Evolutionary conservation across 2,113 vertebrate species (phyloP).

Genomic region (Mystacornis crossleyi): DNA sequence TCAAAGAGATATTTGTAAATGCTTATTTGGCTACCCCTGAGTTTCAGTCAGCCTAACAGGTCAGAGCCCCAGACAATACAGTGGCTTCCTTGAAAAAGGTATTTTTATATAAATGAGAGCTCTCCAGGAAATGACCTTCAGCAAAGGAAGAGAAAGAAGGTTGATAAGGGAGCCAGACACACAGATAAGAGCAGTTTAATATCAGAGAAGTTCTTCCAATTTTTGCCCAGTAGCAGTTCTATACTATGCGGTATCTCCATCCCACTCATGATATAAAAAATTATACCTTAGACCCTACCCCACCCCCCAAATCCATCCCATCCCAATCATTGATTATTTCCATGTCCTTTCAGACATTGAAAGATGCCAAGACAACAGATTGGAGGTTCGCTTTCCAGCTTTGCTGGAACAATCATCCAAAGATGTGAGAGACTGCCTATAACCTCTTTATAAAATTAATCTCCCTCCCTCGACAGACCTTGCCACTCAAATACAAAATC

Average conservation of each 20-base stretch:
- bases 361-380: neutral
- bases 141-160: neutral
- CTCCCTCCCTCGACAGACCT: neutral
- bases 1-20: neutral
- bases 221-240: neutral
- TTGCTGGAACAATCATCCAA: neutral
- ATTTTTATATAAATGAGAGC: neutral
- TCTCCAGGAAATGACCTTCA: neutral
- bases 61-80: neutral
- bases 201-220: neutral
- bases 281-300: rapidly evolving
- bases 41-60: neutral
- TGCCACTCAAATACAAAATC: neutral
- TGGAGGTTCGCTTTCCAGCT: neutral
- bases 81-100: neutral
- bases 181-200: neutral
- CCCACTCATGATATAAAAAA: neutral
- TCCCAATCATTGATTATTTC: neutral
- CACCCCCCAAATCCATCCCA: neutral
- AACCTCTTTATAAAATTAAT: slow-evolving; percentile 23
- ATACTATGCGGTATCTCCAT: neutral
- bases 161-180: neutral
- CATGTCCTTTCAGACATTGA: neutral
- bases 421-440: neutral
- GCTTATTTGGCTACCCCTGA: neutral